These are phyloP conservation scores for Lasioglossum marginatum DNA, from an alignment of 2,888 invertebrate genomes.

Conservation along the genomic window DNA sequence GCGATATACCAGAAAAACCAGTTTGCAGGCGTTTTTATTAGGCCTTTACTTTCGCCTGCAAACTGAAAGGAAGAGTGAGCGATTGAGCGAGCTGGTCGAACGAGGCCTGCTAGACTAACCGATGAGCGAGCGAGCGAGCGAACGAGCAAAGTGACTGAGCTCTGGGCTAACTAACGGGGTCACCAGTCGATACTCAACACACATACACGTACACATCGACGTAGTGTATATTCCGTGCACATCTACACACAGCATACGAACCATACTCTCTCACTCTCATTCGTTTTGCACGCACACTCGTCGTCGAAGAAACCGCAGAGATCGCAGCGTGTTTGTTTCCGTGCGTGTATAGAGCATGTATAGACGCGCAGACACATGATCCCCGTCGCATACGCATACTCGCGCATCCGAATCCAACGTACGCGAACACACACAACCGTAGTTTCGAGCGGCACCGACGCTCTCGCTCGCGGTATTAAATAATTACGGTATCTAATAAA, in stretches of 20 bases:
- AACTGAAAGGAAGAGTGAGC: slow-evolving; percentile 80
- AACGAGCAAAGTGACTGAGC: slow-evolving; percentile 65
- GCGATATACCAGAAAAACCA: slow-evolving; percentile 81
- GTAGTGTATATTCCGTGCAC: slow-evolving; percentile 27
- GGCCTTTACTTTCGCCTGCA: slow-evolving; percentile 81
- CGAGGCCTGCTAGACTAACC: slow-evolving; percentile 53
- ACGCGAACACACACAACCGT: background rate
- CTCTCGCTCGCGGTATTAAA: slow-evolving; percentile 66
- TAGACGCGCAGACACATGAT: slow-evolving; percentile 29
- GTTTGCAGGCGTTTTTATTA: slow-evolving; percentile 76
- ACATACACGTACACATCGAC: slow-evolving; percentile 66
- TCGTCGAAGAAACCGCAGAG: slow-evolving; percentile 8
- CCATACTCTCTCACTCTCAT: background rate
- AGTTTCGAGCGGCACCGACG: slow-evolving; percentile 10
- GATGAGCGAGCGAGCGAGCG: slow-evolving; percentile 66
- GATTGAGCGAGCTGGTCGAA: slow-evolving; percentile 45
- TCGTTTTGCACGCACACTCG: background rate
- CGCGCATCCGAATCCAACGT: background rate
- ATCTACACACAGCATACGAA: background rate
- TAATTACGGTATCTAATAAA: slow-evolving; percentile 72
- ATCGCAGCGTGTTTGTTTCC: slow-evolving; percentile 31
- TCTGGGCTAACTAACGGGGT: slow-evolving; percentile 71
- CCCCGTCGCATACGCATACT: slow-evolving; percentile 9
- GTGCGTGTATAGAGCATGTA: slow-evolving; percentile 40
- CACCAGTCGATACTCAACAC: slow-evolving; percentile 76